Base-by-base conservation (phyloP, 2,113 vertebrate species). In the rabbit (Oryctolagus cuniculus) region DNA sequence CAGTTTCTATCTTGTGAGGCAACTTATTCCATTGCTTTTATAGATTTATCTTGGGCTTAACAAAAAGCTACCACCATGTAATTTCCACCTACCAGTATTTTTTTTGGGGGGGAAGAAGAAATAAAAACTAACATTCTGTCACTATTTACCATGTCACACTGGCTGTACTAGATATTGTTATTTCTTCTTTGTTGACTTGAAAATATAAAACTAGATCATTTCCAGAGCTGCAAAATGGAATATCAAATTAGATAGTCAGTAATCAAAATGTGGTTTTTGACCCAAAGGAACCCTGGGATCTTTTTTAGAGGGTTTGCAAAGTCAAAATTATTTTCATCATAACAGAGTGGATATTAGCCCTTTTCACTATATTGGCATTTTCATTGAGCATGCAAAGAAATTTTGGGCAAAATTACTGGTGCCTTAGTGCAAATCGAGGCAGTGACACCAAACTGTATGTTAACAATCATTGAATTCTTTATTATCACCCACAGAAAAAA, bases 11-110 rank as follows among this genome's bases (percentile, higher is more conserved):
- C 90, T 88, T 88, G 27, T 27, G 44, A 95, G 34, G 27, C 19
- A 95, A 74, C 25, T 88, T 94, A 82, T 79, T 89, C 38, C 10
- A 72, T 92, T 90, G 38, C 44, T 90, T 96, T 85, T 81, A 91
- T 93, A 89, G 61, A 90, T 84, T 91, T 94, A 17, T 92, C 55
- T 91, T 88, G 44, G 15, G 85, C 49, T 88, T 44, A 92, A 78
- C 82, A 95, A 81, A 87, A 96, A 85, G 67, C 19, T 4, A 3
- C 21, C n/a, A 66, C 11, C 25, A 85, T 96, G 38, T 90, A 75
- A 87, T 92, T 93, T 73, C 21, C 17, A 89, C 3, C 12, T 16
- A 82, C 11, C 82, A 49, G 2, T 83, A 72, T 73, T 79, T 24
- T 90, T 87, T 69, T 82, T 95, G 6, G 44, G 44, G 44, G 55